These are phyloP conservation scores for Aphelocoma coerulescens DNA, from an alignment of 2,113 vertebrate species.

Conservation along the genomic window DNA sequence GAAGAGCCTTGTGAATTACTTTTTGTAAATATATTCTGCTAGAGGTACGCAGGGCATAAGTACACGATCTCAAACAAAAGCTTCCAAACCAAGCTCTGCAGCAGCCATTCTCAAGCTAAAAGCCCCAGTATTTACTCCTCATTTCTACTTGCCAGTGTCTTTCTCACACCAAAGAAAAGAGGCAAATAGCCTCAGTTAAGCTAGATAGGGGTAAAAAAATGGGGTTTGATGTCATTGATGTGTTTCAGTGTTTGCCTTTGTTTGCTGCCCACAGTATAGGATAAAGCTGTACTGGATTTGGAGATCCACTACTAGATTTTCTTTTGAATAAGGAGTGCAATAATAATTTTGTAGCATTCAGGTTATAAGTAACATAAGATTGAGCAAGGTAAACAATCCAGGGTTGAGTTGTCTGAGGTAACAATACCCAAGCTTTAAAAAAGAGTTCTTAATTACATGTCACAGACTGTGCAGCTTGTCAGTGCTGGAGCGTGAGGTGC, in stretches of 20 bases:
- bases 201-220: background rate
- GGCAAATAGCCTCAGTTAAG: background rate
- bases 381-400: background rate
- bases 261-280: background rate
- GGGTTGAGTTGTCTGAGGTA: background rate
- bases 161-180: background rate
- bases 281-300: background rate
- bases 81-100: background rate
- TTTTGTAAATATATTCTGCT: background rate
- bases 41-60: background rate
- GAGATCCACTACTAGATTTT: background rate
- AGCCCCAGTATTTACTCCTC: background rate
- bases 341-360: background rate
- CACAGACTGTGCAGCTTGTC: too few species aligned
- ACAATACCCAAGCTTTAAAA: background rate
- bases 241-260: background rate
- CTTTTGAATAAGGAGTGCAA: background rate
- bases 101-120: background rate
- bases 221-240: accelerated
- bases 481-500: too few species aligned
- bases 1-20: background rate
- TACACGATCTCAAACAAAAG: background rate
- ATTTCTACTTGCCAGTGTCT: background rate
- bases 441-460: background rate
- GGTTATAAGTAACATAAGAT: background rate